Evolutionary conservation across 2,888 invertebrate genomes (phyloP), one percentile per base, ranked within the genome.

Genomic region (Troglohyphantes excavatus): DNA sequence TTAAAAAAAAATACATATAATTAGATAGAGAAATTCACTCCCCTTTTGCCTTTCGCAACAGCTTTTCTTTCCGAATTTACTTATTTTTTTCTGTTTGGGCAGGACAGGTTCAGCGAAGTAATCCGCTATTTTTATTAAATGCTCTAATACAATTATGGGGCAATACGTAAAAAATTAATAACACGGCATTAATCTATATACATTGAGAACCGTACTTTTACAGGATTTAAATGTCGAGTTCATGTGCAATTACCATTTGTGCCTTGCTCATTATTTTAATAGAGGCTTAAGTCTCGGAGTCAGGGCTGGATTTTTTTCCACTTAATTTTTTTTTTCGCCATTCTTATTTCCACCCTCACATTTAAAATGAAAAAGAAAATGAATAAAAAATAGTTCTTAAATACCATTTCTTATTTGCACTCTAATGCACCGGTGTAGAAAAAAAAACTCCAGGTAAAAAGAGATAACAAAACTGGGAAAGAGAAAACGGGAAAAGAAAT

Each of bases 161-260:
- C 67, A 68, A 87, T 72, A 79, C 67, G 88, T 88, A 88, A 88
- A 88, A 88, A 88, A 88, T 82, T 82, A 88, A 88, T 88, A 88
- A 82, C 82, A 82, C 67, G 21, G 75, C 68, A 82, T 82, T 82
- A 88, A 88, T 88, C 82, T 76, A 75, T 88, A 88, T 68, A 75
- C 88, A 73, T 88, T 75, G 75, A 61, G 61, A 76, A 76, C 59
- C 76, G 82, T 39, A 67, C 59, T 88, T 88, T 82, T 88, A 70
- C 82, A 46, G 89, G 89, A 89, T 89, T 89, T 89, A 89, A 78
- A 89, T 83, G 89, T 89, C 89, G 83, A 89, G 70, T 89, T 83
- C 83, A 72, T 78, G 83, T 89, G 83, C 89, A 89, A 89, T 89
- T 89, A 89, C 83, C 83, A 89, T 83, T 89, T 70, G 83, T 83